Evolutionary conservation across 2,888 invertebrate species (phyloP), one percentile per base, ranked within the genome.

Genomic region (Neoascia interrupta): DNA sequence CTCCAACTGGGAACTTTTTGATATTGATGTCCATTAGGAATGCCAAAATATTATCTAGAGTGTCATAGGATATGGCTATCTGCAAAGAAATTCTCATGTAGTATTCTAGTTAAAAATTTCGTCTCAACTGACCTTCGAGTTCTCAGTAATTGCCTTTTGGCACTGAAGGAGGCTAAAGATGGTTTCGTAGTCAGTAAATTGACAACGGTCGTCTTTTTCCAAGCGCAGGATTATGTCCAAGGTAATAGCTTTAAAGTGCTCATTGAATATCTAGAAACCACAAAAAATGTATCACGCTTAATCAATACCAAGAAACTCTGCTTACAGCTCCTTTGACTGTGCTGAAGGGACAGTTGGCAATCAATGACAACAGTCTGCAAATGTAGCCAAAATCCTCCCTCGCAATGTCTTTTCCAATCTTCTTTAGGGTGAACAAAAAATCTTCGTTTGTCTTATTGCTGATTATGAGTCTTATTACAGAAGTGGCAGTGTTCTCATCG

Each of bases 381-480:
- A 85, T 83, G 61, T 85, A 86, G 0, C 82, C 69, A 47, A 75
- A 83, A 54, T 82, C 81, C 5, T 75, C 76, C 4, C 16, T 58
- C 10, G 69, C 15, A n/a, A 73, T 84, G 63, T n/a, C 34, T 37
- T 5, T 72, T 5, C 64, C 81, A 1, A 87, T 83, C 3, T 81
- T 81, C 0, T 84, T 86, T 19, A 87, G 70, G 0, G 84, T 82
- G 13, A 87, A 54, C 31, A 87, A 64, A 10, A 88, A 84, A 60
- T 88, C 87, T 63, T 87, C 87, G 45, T 86, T 85, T 2, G 85
- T 86, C 66, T 86, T 87, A 61, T 87, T 85, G 68, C 83, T 84
- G 3, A 87, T 86, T 13, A 87, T 84, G 1, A 87, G 76, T 56
- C 85, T 85, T 0, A 87, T 82, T 1, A 87, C 84, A 0, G 83